Conservation (phyloP, 2,113 vertebrate species). For the Psilopsiagon aymara region DNA sequence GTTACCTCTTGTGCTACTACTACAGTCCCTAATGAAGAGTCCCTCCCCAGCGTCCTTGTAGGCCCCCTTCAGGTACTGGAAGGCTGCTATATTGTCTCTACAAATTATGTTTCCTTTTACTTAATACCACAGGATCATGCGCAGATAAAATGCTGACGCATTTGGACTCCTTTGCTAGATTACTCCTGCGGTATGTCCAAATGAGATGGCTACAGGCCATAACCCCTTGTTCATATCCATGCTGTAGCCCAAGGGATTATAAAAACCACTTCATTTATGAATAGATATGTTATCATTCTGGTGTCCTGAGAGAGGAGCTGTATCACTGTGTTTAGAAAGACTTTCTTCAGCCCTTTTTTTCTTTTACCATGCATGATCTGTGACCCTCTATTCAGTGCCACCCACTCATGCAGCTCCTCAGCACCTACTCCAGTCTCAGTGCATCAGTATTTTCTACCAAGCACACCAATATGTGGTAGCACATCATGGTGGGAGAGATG, state of each 20-base stretch:
- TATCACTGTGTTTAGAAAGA: background rate
- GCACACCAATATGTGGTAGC: background rate
- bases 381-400: background rate
- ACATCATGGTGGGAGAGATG: background rate
- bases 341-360: background rate
- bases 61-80: background rate
- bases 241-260: background rate
- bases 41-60: background rate
- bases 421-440: background rate
- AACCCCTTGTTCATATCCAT: background rate
- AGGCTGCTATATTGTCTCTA: background rate
- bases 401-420: background rate
- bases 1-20: background rate
- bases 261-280: background rate
- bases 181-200: background rate
- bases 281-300: background rate
- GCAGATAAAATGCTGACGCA: background rate
- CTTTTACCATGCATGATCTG: background rate
- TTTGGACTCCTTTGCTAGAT: background rate
- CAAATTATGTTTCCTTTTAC: background rate
- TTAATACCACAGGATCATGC: background rate
- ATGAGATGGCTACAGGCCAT: background rate
- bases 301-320: background rate
- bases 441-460: background rate
- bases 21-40: background rate